These are phyloP conservation scores for Zaprionus capensis DNA, from an alignment of 1,140 invertebrate genomes.

Conservation along the genomic window DNA sequence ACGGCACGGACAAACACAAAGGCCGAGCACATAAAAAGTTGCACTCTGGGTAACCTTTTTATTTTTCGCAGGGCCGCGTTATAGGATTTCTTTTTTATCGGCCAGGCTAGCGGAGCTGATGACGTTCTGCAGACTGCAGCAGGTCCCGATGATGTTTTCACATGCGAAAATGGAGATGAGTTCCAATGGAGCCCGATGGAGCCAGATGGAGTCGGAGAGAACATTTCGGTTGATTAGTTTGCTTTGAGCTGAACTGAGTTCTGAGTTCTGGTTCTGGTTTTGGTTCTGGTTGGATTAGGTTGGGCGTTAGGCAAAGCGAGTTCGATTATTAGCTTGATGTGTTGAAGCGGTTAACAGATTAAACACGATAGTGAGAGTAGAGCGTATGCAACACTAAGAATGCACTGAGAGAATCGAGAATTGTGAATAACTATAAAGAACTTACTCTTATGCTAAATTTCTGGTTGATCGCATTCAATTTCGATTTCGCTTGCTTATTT, in stretches of 20 bases:
- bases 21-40: slow-evolving; percentile 48
- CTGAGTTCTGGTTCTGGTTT: background rate
- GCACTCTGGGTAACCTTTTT: slow-evolving; percentile 47
- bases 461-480: slow-evolving; percentile 62
- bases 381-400: slow-evolving; percentile 36
- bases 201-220: background rate
- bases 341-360: slow-evolving; percentile 47
- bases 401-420: slow-evolving; percentile 24
- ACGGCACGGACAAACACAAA: background rate
- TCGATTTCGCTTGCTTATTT: slow-evolving; percentile 44
- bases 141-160: slow-evolving; percentile 29
- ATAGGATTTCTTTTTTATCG: slow-evolving; percentile 23
- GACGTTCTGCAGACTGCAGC: slow-evolving; percentile 8
- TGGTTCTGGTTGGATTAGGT: slow-evolving; percentile 16
- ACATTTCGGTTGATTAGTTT: slow-evolving; percentile 46
- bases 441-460: slow-evolving; percentile 72
- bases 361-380: slow-evolving; percentile 19
- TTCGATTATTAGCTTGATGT: slow-evolving; percentile 47
- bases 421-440: slow-evolving; percentile 31
- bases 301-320: slow-evolving; percentile 11
- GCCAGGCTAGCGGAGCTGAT: slow-evolving; percentile 14
- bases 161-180: slow-evolving; percentile 45
- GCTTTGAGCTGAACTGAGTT: slow-evolving; percentile 18
- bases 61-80: slow-evolving; percentile 30
- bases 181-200: slow-evolving; percentile 32